Conservation (phyloP, 2,113 vertebrate genomes). For the Merops nubicus region DNA sequence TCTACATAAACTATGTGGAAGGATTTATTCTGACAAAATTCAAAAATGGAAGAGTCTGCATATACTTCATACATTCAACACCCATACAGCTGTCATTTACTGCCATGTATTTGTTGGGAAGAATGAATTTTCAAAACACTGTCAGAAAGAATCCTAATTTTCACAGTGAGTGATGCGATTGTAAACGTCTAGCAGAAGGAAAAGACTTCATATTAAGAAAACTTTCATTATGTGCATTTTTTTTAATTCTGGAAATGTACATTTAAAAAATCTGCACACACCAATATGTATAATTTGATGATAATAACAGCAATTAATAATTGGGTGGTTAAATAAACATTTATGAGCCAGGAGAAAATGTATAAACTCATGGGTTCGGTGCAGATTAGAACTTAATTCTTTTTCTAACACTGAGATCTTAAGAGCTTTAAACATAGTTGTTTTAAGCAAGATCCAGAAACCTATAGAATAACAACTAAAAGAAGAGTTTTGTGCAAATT, state of each 20-base stretch:
- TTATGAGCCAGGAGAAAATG: not conserved
- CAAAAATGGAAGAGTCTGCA: not conserved
- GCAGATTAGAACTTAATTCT: not conserved
- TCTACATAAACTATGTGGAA: not conserved
- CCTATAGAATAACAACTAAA: not conserved
- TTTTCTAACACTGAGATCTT: not conserved
- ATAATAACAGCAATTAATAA: not conserved
- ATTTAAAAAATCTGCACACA: not conserved
- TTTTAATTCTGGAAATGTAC: not conserved
- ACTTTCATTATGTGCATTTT: not conserved
- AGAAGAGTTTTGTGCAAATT: not conserved
- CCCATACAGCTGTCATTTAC: not conserved
- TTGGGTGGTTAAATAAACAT: accelerated
- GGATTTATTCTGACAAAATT: not conserved
- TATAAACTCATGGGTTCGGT: not conserved
- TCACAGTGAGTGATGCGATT: not conserved
- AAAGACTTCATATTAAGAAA: not conserved
- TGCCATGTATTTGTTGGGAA: not conserved
- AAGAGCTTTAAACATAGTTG: not conserved
- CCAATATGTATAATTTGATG: not conserved
- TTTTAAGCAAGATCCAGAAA: not conserved
- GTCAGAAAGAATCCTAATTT: not conserved
- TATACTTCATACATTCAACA: not conserved
- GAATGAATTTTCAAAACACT: not conserved
- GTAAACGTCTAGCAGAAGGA: not conserved